Evolutionary conservation across 2,797 vertebrate genomes (phyloP).

Genomic region (Potorous gilbertii): DNA sequence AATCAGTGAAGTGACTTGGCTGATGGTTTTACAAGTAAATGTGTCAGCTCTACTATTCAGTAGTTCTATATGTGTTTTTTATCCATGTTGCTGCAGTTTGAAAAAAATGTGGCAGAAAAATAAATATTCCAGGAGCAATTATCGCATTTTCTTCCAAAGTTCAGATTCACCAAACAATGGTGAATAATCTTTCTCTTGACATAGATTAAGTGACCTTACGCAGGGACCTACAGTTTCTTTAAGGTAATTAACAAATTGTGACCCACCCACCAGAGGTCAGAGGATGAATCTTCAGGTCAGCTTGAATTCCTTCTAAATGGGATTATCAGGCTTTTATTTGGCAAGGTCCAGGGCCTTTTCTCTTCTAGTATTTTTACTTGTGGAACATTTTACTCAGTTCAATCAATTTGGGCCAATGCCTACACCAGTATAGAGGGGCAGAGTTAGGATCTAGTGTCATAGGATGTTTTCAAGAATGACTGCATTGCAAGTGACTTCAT

Average conservation of each 20-base stretch:
- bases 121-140: not conserved
- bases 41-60: not conserved
- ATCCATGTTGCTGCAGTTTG: not conserved
- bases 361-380: not conserved
- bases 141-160: not conserved
- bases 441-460: not conserved
- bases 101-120: not conserved
- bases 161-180: conserved; percentile 13
- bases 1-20: not conserved
- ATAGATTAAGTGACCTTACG: not conserved
- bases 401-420: conserved; percentile 27
- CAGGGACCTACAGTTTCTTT: not conserved
- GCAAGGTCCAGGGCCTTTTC: not conserved
- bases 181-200: not conserved
- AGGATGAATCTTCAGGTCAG: not conserved
- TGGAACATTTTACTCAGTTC: not conserved
- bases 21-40: not conserved
- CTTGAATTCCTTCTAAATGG: not conserved
- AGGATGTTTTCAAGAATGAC: not conserved
- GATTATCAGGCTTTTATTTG: conserved; percentile 8
- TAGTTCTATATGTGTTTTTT: not conserved
- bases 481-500: not conserved
- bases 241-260: not conserved
- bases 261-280: not conserved
- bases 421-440: not conserved